phyloP scores from a whole-genome alignment of 2,888 invertebrate species.

The Nebria salina region DNA sequence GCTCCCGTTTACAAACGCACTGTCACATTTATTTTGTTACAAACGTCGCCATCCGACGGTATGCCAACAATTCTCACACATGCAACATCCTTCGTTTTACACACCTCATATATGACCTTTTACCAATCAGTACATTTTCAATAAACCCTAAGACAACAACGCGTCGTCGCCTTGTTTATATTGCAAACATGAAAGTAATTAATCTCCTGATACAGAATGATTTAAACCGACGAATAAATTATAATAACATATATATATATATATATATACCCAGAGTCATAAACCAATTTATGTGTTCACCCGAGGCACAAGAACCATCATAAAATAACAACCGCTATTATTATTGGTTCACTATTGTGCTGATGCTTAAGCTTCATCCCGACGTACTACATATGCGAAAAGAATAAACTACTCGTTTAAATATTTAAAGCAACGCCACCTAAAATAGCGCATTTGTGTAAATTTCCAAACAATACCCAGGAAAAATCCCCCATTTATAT shows the following conservation, averaged over 20 bases:
- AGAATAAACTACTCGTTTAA: too few relatives aligned
- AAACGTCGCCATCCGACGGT: conserved; percentile 3
- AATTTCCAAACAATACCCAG: too few relatives aligned
- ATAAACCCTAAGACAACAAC: too few relatives aligned
- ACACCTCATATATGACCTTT: background rate
- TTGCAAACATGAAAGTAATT: background rate
- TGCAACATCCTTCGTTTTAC: background rate
- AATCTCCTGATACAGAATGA: background rate
- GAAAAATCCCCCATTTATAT: too few relatives aligned
- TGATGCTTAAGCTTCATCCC: background rate
- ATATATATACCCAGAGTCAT: background rate
- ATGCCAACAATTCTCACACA: background rate
- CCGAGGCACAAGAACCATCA: background rate
- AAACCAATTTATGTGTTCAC: background rate
- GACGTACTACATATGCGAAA: background rate
- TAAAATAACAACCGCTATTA: background rate
- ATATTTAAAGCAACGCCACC: too few relatives aligned
- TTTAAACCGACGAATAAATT: background rate
- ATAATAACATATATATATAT: background rate
- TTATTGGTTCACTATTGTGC: background rate
- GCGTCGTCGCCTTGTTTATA: background rate
- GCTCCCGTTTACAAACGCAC: conserved; percentile 29
- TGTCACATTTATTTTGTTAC: conserved; percentile 38
- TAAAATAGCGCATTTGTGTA: too few relatives aligned
- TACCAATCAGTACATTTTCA: too few relatives aligned